Evolutionary conservation across 2,113 vertebrate species (phyloP), one percentile per base, ranked within the genome.

Genomic region (Paradisaea rubra): DNA sequence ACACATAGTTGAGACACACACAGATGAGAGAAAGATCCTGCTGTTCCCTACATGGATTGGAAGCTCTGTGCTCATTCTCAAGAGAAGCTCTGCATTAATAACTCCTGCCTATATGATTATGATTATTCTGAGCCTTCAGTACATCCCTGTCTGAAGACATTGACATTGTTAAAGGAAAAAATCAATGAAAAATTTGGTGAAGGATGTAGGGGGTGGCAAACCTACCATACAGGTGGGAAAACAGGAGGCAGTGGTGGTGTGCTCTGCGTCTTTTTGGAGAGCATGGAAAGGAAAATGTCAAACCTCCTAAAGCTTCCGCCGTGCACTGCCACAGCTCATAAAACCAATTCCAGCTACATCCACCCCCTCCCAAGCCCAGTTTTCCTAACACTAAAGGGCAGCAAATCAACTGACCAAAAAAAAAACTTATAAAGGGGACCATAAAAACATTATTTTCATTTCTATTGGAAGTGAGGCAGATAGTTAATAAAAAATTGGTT

Each of bases 391-490:
- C 24, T 83, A 53, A 95, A 94, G 33, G 37, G 35, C 59, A 89
- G 35, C 64, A 89, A 71, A 72, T 68, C 53, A 52, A 37, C 31
- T 74, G 68, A 71, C 28, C 45, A 66, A 39, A 39, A 39, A 39
- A 39, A 39, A 76, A 84, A 13, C 41, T 47, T 85, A 35, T 52
- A 64, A 74, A 89, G n/a, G 24, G 17, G 27, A 44, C 27, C 35
- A 44, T 80, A 89, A 95, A 88, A 69, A 28, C 31, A 41, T 68
- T 73, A 47, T n/a, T 91, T 86, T 70, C 20, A 41, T 68, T 78
- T 88, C 41, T 41, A 8, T 1, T 53, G 71, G 41, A 88, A 90
- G 60, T 37, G 28, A 86, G 49, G 44, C 25, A 81, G 69, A 74
- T 37, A 73, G 63, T 81, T 78, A 41, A 66, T 83, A 71, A 90